Base-by-base conservation (phyloP, 2,113 vertebrate species). In the Neoarius graeffei region DNA sequence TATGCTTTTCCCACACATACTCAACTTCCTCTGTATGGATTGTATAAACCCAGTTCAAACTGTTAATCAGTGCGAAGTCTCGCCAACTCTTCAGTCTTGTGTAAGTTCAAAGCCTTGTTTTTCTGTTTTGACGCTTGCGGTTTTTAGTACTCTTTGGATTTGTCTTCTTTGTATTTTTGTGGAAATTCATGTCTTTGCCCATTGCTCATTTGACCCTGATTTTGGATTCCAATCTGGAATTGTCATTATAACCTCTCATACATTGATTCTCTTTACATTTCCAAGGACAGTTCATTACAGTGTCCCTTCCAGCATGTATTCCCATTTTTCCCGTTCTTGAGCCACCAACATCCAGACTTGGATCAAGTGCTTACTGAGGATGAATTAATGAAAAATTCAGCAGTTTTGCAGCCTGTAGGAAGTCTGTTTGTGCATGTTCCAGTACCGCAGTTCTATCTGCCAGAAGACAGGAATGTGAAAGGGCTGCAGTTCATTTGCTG, bases 341-440 rank as follows among this genome's bases (percentile, higher is more conserved):
- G 4, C 42, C 42, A 42, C 23, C 11, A 0, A 42, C 73, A 54
- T 0, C 11, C 3, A 76, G 17, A 11, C 23, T 54, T 77, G 52
- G 77, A 30, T 57, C n/a, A 81, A 30, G n/a, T 60, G 17, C 56
- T 81, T 11, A 59, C 27, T 57, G 77, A 54, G 56, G 15, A 57
- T 9, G 14, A 59, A 81, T 30, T 19, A 10, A 35, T 59, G 4
- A 59, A 30, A 35, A 35, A 35, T 81, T 60, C 79, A 35, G 8
- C 79, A 81, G 79, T 81, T 81, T 48, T 83, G 81, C 48, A 59
- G 35, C 20, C 23, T 66, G 60, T n/a, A 50, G 81, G 23, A 83
- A 10, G 11, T 83, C 20, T 83, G 35, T 66, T 14, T 81, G 56
- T 42, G 79, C 27, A 20, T 35, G 9, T 27, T 27, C 27, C 56